A percentile compares a stretch with the other conserved stretches of the same genome.
These are phyloP conservation scores for Noctua comes DNA, from an alignment of 2,888 invertebrate genomes.

Conservation along the genomic window DNA sequence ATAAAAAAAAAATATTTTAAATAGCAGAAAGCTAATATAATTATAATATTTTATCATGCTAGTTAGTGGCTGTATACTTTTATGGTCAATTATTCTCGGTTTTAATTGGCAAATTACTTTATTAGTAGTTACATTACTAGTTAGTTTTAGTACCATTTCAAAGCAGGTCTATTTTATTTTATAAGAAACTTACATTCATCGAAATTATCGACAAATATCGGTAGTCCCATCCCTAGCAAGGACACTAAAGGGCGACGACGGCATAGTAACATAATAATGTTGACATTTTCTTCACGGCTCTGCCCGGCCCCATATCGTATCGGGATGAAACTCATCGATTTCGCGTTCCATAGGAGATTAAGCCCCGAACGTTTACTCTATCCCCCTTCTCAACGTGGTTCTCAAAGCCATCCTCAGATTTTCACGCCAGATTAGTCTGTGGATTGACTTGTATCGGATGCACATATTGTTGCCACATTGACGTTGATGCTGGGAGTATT, in stretches of 20 bases:
- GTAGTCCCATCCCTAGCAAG: slow-evolving; percentile 52
- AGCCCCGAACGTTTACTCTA: slow-evolving; percentile 76
- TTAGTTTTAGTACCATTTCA: background rate
- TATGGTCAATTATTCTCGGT: background rate
- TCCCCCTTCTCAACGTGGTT: slow-evolving; percentile 68
- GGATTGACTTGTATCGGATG: slow-evolving; percentile 50
- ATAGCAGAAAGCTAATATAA: background rate
- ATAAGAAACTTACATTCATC: background rate
- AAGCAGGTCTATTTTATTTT: background rate
- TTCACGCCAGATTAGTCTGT: slow-evolving; percentile 78
- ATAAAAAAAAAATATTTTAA: background rate
- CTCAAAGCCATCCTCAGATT: slow-evolving; percentile 68
- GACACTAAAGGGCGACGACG: slow-evolving; percentile 65
- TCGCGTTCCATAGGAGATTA: slow-evolving; percentile 83
- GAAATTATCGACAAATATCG: slow-evolving; percentile 50
- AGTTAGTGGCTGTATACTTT: background rate
- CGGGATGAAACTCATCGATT: slow-evolving; percentile 81
- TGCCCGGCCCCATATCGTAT: slow-evolving; percentile 64
- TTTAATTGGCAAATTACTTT: slow-evolving; percentile 14
- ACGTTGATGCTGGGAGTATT: background rate
- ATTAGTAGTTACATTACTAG: background rate
- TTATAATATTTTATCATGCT: slow-evolving; percentile 8
- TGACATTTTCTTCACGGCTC: slow-evolving; percentile 81
- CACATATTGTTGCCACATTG: slow-evolving; percentile 22
- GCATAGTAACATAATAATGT: slow-evolving; percentile 80